A percentile compares a stretch with the other conserved stretches of the same genome.
These are phyloP conservation scores for Sterna hirundo DNA, from an alignment of 2,113 vertebrate species.

Conservation along the genomic window DNA sequence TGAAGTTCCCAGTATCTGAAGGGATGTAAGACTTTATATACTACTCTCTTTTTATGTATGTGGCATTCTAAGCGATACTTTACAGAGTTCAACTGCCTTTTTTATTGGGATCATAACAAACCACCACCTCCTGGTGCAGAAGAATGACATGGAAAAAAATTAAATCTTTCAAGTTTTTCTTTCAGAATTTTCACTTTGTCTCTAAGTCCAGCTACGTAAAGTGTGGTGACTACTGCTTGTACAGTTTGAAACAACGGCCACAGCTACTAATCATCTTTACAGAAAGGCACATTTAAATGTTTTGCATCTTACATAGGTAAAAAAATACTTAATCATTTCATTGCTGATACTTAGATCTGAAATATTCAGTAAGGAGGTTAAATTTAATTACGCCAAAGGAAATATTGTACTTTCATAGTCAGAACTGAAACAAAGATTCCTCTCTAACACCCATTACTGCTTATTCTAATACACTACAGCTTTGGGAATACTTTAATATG, in stretches of 20 bases:
- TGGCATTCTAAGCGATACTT: neutral
- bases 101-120: neutral
- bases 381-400: neutral
- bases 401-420: neutral
- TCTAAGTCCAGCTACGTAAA: neutral
- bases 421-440: neutral
- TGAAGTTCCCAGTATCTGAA: neutral
- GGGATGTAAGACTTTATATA: neutral
- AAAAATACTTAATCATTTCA: neutral
- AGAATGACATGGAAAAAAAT: neutral
- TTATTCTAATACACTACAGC: neutral
- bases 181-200: neutral
- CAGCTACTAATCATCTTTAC: neutral
- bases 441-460: neutral
- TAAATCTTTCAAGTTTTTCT: neutral
- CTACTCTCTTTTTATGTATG: neutral
- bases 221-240: neutral
- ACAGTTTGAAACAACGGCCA: neutral
- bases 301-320: neutral
- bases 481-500: neutral
- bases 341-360: neutral
- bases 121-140: neutral
- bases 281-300: neutral
- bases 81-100: neutral
- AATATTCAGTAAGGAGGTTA: neutral